Evolutionary conservation across 2,797 vertebrate genomes (phyloP).

Genomic region (Manis crassicaudata): DNA sequence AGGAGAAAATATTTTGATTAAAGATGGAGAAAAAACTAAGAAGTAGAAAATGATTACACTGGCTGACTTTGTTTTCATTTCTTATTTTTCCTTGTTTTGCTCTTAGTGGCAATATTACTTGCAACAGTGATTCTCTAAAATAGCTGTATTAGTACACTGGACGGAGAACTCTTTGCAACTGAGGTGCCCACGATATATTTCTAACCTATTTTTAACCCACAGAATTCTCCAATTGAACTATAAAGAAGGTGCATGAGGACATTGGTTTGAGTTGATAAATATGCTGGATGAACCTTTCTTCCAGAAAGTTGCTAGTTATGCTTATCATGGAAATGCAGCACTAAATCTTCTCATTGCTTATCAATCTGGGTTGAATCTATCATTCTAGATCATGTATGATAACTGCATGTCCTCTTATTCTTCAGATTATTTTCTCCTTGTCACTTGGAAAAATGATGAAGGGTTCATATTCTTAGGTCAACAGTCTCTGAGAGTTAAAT

Average conservation of each 20-base stretch:
- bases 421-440: background rate
- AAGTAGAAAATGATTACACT: background rate
- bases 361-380: background rate
- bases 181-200: background rate
- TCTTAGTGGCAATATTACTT: background rate
- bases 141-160: background rate
- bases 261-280: background rate
- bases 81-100: background rate
- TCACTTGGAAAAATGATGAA: slow-evolving; percentile 15
- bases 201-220: background rate
- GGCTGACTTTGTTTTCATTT: background rate
- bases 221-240: background rate
- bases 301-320: background rate
- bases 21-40: background rate
- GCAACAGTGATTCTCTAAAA: background rate
- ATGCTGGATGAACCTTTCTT: background rate
- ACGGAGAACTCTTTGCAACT: background rate
- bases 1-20: background rate
- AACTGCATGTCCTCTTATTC: background rate
- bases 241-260: background rate
- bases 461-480: background rate
- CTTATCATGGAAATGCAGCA: background rate
- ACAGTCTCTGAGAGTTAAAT: background rate
- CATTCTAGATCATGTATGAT: background rate
- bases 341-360: background rate